Evolutionary conservation across 2,888 invertebrate species (phyloP), one percentile per base, ranked within the genome.

Genomic region (Uloborus plumipes): DNA sequence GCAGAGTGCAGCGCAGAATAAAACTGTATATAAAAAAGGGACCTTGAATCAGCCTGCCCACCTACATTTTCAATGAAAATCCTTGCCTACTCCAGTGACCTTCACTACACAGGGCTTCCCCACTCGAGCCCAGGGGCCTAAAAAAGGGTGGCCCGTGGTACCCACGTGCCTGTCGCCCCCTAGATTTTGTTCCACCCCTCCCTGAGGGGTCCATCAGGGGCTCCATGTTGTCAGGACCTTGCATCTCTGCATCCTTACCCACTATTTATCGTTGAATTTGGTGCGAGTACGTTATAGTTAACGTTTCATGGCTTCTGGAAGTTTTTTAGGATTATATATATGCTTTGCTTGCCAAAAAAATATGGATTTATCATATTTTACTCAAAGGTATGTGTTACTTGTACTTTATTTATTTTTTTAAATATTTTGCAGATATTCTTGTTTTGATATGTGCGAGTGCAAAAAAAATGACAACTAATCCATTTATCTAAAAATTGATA

Each of bases 31-130:
- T 4, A 81, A 74, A 80, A 81, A 69, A 59, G 66, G 31, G 69
- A 67, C 80, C 80, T 81, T 74, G 74, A 65, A 74, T 69, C 74
- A 81, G 49, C 80, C 80, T 70, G 65, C 58, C 59, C 80, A 74
- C 79, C 79, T 72, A 72, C 79, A 78, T 39, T 22, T 22, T 55
- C 18, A 75, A 51, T 18, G 26, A 49, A 50, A 31, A 70, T 31
- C 18, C 22, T 18, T 39, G 59, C n/a, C 53, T 74, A 69, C 62
- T 62, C 73, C 18, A 74, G 80, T 74, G 80, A 81, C 80, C 80
- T 81, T 81, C 74, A 74, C 49, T 7, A 20, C 47, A 18, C 22
- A 20, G 77, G 77, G 70, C 53, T 64, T 64, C 64, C 69, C 55
- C n/a, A 39, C 61, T 61, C 80, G 73, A 69, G 73, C 73, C 72